These are phyloP conservation scores for Ameiurus melas DNA, from an alignment of 2,113 vertebrate genomes.

Conservation along the genomic window DNA sequence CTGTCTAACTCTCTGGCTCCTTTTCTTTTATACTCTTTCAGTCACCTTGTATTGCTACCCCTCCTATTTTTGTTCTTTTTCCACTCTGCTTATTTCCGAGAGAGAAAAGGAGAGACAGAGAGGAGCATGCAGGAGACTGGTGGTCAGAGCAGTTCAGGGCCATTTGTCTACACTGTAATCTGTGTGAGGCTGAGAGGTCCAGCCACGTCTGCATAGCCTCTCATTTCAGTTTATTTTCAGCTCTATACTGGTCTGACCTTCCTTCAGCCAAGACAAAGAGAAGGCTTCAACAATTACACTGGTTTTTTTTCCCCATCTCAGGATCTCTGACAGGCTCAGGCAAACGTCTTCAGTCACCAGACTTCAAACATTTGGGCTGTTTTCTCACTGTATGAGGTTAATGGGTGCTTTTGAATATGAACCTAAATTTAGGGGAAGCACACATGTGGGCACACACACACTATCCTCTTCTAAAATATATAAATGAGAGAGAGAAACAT, in stretches of 20 bases:
- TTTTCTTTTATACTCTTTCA: not conserved
- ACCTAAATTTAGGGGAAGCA: constrained; percentile 8
- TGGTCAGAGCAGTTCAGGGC: constrained; percentile 44
- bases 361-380: constrained; percentile 32
- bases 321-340: constrained; percentile 21
- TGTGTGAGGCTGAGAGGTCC: constrained; percentile 48
- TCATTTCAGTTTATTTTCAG: constrained; percentile 61
- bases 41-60: not conserved
- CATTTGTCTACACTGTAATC: constrained; percentile 53
- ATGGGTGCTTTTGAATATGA: constrained; percentile 29
- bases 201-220: constrained; percentile 52
- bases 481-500: not conserved
- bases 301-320: constrained; percentile 46
- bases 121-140: constrained; percentile 30
- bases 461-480: not conserved
- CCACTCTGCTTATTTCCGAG: not conserved
- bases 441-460: not conserved
- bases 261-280: constrained; percentile 49
- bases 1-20: not conserved
- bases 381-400: constrained; percentile 25
- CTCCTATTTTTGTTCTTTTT: not conserved
- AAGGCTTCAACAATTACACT: constrained; percentile 55
- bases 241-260: constrained; percentile 55
- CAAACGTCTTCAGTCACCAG: not conserved
- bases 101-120: constrained; percentile 16